Conservation (phyloP, 1,140 invertebrate genomes). For the Drosophila tani region DNA sequence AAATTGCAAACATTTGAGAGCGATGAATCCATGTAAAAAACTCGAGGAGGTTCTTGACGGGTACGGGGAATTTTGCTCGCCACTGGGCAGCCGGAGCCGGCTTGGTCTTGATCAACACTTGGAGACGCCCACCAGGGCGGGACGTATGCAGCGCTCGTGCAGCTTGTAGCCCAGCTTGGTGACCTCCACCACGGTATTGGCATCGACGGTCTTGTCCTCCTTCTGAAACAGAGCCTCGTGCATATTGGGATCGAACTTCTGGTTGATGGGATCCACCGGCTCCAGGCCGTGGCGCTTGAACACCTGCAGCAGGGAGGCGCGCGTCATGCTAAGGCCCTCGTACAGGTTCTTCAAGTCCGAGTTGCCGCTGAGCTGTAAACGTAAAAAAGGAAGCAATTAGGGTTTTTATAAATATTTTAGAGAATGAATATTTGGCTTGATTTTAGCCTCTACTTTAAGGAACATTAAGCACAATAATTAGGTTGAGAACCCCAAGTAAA, state of each 20-base stretch:
- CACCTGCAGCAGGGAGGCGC: conserved; percentile 93
- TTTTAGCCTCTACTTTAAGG: too few relatives aligned
- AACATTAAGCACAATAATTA: too few relatives aligned
- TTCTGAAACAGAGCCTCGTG: conserved; percentile 98
- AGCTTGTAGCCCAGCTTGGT: conserved; percentile 98
- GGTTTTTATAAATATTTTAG: too few relatives aligned
- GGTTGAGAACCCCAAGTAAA: too few relatives aligned
- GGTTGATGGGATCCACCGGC: conserved; percentile 93
- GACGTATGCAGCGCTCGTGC: conserved; percentile 96
- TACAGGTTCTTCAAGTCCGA: conserved; percentile 94
- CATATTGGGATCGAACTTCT: conserved; percentile 98
- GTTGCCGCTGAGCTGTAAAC: conserved; percentile 87
- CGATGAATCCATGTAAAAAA: conserved; percentile 52
- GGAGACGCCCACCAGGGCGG: conserved; percentile 98
- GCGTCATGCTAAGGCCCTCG: conserved; percentile 96
- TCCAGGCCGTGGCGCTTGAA: conserved; percentile 96
- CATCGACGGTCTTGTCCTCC: conserved; percentile 91
- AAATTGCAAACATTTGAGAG: conserved; percentile 68
- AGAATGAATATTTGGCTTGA: too few relatives aligned
- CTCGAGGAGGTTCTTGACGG: neutral
- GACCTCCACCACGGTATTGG: conserved; percentile 95
- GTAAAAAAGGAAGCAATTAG: neutral
- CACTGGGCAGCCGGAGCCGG: conserved; percentile 5
- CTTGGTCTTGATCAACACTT: conserved; percentile 85
- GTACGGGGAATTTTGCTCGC: conserved; percentile 26